phyloP scores from a whole-genome alignment of 2,113 vertebrate species.

The Urocitellus parryii region DNA sequence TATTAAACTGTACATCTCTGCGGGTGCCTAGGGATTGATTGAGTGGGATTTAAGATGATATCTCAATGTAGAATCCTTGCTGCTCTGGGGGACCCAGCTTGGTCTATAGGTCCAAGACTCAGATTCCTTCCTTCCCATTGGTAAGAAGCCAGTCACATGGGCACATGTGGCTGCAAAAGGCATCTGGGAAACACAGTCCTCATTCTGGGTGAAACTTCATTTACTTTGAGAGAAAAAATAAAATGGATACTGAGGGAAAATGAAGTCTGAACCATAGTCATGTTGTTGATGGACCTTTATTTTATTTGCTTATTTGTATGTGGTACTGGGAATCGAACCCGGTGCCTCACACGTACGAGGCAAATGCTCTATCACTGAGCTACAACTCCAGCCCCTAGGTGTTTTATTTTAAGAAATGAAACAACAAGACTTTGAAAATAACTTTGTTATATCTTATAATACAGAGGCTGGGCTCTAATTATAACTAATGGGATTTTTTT shows the following conservation, averaged over 20 bases:
- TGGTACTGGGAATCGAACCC: too few species aligned
- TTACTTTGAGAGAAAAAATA: neutral
- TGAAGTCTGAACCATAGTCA: neutral
- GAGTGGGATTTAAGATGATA: neutral
- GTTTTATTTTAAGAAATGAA: neutral
- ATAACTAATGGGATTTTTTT: too few species aligned
- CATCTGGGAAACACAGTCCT: neutral
- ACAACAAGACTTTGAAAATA: neutral
- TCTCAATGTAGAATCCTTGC: neutral
- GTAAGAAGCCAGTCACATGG: slow-evolving; percentile 9
- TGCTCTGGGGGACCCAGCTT: too few species aligned
- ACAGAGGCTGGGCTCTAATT: neutral
- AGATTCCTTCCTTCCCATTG: neutral
- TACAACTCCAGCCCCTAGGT: neutral
- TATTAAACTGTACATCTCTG: neutral
- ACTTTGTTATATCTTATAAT: neutral
- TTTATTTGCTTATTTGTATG: too few species aligned
- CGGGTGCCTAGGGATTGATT: neutral
- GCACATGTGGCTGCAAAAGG: neutral
- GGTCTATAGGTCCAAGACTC: neutral
- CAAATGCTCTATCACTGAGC: too few species aligned
- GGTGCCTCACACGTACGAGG: too few species aligned
- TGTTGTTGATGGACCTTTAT: neutral
- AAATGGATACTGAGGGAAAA: neutral
- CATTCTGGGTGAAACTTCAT: neutral